These are phyloP conservation scores for Pachycephus smyrnensis DNA, from an alignment of 2,888 invertebrate genomes.

Conservation along the genomic window DNA sequence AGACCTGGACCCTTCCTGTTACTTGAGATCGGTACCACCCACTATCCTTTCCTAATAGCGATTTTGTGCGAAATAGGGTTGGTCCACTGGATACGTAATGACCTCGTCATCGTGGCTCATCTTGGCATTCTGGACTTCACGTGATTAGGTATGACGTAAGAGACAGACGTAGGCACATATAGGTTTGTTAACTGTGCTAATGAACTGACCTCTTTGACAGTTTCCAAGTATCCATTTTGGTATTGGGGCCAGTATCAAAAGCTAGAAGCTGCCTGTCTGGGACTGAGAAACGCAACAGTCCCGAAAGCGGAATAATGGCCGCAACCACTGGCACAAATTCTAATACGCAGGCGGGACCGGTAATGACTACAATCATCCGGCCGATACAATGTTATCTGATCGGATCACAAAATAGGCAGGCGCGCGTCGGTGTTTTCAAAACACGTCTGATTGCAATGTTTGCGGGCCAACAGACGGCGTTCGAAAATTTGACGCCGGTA, in stretches of 20 bases:
- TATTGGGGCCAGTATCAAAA: not conserved
- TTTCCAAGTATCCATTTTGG: not conserved
- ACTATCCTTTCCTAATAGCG: constrained; percentile 37
- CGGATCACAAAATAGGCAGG: constrained; percentile 49
- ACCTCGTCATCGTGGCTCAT: not conserved
- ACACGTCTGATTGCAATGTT: constrained; percentile 50
- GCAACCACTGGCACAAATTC: constrained; percentile 12
- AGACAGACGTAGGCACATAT: not conserved
- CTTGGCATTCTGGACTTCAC: not conserved
- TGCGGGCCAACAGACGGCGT: constrained; percentile 45
- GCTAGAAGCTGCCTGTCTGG: not conserved
- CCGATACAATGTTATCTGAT: constrained; percentile 59
- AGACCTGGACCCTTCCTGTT: constrained; percentile 22
- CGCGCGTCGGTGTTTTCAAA: constrained; percentile 51
- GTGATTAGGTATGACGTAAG: not conserved
- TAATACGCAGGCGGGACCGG: constrained; percentile 19
- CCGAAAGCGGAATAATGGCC: constrained; percentile 3
- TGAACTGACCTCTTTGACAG: not conserved
- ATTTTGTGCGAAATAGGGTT: constrained; percentile 49
- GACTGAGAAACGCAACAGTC: not conserved
- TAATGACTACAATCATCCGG: constrained; percentile 63
- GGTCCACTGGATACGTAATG: constrained; percentile 17
- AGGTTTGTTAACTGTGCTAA: not conserved
- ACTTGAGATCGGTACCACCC: constrained; percentile 40
- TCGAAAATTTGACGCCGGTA: constrained; percentile 27